phyloP scores from a whole-genome alignment of 2,888 invertebrate species.

The Venustoraphidia nigricollis region DNA sequence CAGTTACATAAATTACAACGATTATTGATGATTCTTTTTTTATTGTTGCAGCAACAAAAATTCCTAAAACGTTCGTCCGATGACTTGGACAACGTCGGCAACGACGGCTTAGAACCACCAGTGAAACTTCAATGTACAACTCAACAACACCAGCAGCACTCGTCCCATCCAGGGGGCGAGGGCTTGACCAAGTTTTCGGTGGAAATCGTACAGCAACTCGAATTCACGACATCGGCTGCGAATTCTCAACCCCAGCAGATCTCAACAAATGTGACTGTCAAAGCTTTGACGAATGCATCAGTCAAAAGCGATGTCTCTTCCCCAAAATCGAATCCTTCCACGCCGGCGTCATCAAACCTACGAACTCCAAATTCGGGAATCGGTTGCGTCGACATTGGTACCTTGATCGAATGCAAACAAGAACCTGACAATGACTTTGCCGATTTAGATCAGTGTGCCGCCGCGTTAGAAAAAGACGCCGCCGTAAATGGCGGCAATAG shows the following conservation, averaged over 20 bases:
- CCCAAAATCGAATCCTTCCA: conserved; percentile 32
- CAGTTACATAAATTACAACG: neutral
- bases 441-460: conserved; percentile 72
- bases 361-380: conserved; percentile 24
- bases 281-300: conserved; percentile 55
- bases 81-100: conserved; percentile 39
- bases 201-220: conserved; percentile 82
- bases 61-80: conserved; percentile 60
- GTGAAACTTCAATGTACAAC: conserved; percentile 56
- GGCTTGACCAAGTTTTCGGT: conserved; percentile 65
- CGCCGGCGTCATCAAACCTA: conserved; percentile 19
- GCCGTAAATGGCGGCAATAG: conserved; percentile 53
- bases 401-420: conserved; percentile 57
- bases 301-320: conserved; percentile 42
- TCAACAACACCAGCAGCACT: conserved; percentile 25
- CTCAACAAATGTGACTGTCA: conserved; percentile 83
- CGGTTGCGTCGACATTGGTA: conserved; percentile 37
- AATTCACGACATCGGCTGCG: conserved; percentile 76
- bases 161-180: conserved; percentile 32
- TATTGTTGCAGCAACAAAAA: conserved; percentile 61
- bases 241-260: conserved; percentile 82
- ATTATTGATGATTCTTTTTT: conserved; percentile 2
- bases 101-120: conserved; percentile 51
- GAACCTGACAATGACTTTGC: conserved; percentile 72
- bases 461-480: conserved; percentile 71